Percentiles rank a stretch among this genome's conserved stretches.
Conservation (phyloP, 2,797 vertebrate genomes). For the Pantherophis vulpinus region DNA sequence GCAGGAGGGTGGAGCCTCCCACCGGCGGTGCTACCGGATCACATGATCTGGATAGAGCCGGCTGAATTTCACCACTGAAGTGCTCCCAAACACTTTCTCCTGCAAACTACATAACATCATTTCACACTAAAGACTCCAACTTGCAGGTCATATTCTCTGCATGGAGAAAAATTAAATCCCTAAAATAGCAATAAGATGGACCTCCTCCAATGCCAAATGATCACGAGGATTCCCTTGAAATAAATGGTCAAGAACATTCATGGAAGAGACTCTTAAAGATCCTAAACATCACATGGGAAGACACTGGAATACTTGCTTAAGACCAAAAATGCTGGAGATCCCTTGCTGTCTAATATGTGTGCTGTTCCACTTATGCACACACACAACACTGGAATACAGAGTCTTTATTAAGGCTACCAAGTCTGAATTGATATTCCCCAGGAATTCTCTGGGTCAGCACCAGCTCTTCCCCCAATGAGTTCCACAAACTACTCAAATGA, state of each 20-base stretch:
- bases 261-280: not conserved
- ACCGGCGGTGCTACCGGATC: too few relatives aligned
- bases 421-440: not conserved
- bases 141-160: not conserved
- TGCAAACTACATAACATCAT: not conserved
- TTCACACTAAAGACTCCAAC: not conserved
- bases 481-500: not conserved
- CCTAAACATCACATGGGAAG: not conserved
- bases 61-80: not conserved
- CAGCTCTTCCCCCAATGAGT: not conserved
- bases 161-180: not conserved
- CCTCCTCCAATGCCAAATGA: not conserved
- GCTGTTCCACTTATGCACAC: not conserved
- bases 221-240: not conserved
- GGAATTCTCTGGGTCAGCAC: not conserved
- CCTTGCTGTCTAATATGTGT: not conserved
- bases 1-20: too few relatives aligned
- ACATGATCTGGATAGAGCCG: rapidly evolving
- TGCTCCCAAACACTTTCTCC: not conserved
- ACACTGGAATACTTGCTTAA: not conserved
- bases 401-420: not conserved
- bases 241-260: not conserved
- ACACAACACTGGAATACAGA: not conserved
- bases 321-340: not conserved
- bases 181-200: not conserved